phyloP scores from a whole-genome alignment of 2,888 invertebrate genomes.

The Heliconius ismenius region DNA sequence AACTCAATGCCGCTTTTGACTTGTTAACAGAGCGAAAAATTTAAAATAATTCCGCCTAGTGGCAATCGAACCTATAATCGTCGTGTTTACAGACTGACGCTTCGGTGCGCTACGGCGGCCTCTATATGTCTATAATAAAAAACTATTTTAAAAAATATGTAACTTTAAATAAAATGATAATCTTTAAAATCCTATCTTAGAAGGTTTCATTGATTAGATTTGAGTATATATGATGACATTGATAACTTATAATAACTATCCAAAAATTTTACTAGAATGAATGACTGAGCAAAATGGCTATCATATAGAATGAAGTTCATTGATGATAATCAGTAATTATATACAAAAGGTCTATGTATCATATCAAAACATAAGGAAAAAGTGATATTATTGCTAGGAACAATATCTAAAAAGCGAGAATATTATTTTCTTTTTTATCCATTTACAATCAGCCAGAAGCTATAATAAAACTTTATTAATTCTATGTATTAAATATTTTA shows the following conservation, averaged over 20 bases:
- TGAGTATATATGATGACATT: neutral
- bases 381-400: neutral
- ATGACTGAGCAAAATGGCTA: conserved; percentile 1
- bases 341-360: neutral
- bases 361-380: neutral
- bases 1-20: no score
- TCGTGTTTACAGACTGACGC: no score
- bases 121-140: no score
- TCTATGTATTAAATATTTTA: no score
- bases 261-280: conserved; percentile 10
- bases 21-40: no score
- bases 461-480: no score
- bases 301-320: neutral
- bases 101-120: no score
- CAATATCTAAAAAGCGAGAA: no score
- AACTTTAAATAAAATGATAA: neutral
- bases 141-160: neutral
- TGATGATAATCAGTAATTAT: neutral
- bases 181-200: neutral
- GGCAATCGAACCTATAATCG: no score
- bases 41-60: no score
- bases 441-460: no score
- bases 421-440: no score
- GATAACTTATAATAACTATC: conserved; percentile 14
- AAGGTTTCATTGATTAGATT: neutral